phyloP scores from a whole-genome alignment of 2,113 vertebrate genomes.

The Corydoras maculifer region DNA sequence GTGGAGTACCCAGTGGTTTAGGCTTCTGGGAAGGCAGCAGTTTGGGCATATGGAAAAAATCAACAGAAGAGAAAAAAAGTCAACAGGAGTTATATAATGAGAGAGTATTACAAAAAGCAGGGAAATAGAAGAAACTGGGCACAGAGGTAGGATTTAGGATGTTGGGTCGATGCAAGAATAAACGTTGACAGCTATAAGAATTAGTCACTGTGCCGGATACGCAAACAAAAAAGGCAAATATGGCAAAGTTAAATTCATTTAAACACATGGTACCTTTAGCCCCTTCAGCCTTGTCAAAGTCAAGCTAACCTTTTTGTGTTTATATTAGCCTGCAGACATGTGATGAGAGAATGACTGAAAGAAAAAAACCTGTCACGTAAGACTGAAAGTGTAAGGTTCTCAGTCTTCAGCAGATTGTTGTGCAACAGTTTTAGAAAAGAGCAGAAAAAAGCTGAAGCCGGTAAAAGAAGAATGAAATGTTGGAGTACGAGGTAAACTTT shows the following conservation, averaged over 20 bases:
- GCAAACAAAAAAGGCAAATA: background rate
- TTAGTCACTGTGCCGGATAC: background rate
- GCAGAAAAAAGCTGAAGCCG: background rate
- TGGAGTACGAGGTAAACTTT: background rate
- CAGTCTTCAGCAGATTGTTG: no score
- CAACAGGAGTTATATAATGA: constrained; percentile 43
- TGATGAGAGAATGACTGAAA: constrained; percentile 1
- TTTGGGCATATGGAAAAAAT: constrained; percentile 53
- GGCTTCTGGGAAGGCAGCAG: constrained; percentile 13
- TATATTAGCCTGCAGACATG: constrained; percentile 20
- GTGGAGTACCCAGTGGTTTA: background rate
- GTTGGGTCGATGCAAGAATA: background rate
- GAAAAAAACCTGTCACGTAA: constrained; percentile 50
- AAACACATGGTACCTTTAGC: background rate
- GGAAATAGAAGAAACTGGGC: background rate
- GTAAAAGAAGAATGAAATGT: background rate
- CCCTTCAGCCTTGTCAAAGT: background rate
- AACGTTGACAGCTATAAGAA: background rate
- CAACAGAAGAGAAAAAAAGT: constrained; percentile 25
- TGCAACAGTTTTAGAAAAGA: background rate
- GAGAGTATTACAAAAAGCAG: constrained; percentile 17
- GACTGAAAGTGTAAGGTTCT: background rate
- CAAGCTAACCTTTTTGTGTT: constrained; percentile 1
- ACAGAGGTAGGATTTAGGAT: background rate
- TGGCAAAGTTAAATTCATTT: background rate